A percentile compares a stretch with the other conserved stretches of the same genome.
Evolutionary conservation across 1,140 invertebrate species (phyloP).

Genomic region (Meloidogyne floridensis): DNA sequence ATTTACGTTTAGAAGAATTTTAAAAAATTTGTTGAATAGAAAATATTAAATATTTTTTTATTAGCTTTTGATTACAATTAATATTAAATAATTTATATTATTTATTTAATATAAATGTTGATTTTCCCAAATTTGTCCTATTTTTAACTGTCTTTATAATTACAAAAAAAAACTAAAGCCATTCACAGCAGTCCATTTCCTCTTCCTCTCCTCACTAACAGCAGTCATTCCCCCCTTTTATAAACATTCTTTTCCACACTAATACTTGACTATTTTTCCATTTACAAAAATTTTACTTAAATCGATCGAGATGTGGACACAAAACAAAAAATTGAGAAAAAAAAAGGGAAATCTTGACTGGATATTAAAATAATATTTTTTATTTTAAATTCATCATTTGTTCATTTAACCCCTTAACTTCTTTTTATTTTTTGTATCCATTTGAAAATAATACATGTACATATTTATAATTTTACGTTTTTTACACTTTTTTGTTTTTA

Average conservation of each 20-base stretch:
- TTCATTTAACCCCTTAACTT: too few species aligned
- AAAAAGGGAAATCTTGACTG: not conserved
- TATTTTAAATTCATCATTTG: too few species aligned
- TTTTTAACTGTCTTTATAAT: not conserved
- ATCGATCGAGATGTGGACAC: not conserved
- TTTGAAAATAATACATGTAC: too few species aligned
- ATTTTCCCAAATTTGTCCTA: not conserved
- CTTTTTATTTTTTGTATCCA: too few species aligned
- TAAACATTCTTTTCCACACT: constrained; percentile 1
- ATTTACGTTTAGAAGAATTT: too few species aligned
- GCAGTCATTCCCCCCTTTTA: not conserved
- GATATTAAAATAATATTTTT: too few species aligned
- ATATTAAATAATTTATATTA: not conserved
- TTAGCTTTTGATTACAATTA: too few species aligned
- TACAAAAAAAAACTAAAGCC: not conserved
- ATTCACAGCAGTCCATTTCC: not conserved
- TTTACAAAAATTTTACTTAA: not conserved
- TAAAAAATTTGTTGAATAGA: too few species aligned
- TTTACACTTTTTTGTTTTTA: too few species aligned
- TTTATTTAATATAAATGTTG: too few species aligned
- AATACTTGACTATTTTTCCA: not conserved
- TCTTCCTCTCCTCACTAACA: not conserved
- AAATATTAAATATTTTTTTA: too few species aligned
- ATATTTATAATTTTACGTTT: too few species aligned
- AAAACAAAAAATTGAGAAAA: not conserved